Conservation (phyloP, 1,140 invertebrate genomes). For the Lepidurus apus region DNA sequence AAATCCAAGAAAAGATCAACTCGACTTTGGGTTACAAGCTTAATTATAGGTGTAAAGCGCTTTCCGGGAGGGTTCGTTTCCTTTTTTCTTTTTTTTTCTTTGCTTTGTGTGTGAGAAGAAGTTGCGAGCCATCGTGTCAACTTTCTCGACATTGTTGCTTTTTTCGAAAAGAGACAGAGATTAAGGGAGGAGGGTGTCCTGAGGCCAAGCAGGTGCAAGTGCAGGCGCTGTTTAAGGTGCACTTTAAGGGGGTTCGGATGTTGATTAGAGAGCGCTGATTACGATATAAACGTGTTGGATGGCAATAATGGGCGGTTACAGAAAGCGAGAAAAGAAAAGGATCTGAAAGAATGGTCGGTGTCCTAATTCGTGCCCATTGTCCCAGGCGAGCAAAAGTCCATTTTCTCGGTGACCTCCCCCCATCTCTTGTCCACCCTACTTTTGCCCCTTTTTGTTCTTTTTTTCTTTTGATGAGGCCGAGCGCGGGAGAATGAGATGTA, state of each 20-base stretch:
- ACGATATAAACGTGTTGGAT: slow-evolving; percentile 7
- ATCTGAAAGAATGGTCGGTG: neutral
- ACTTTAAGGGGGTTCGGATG: too few relatives aligned
- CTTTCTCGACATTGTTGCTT: neutral
- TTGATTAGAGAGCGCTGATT: slow-evolving; percentile 5
- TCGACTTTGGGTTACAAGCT: neutral
- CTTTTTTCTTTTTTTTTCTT: too few relatives aligned
- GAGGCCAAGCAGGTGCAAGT: slow-evolving; percentile 8
- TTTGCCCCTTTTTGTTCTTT: neutral
- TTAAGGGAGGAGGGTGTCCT: neutral
- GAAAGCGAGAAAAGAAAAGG: slow-evolving; percentile 9
- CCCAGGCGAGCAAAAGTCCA: neutral
- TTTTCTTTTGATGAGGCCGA: neutral
- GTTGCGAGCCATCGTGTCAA: neutral
- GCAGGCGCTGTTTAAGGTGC: neutral
- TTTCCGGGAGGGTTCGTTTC: neutral
- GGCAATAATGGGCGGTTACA: neutral
- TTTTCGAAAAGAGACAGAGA: neutral
- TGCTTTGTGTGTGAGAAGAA: neutral
- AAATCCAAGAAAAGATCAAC: neutral
- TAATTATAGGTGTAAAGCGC: neutral
- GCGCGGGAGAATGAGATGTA: neutral
- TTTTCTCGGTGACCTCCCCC: slow-evolving; percentile 4
- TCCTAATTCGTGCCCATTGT: slow-evolving; percentile 19
- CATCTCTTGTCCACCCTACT: neutral